phyloP scores from a whole-genome alignment of 1,140 invertebrate species.

The Proales similis region DNA sequence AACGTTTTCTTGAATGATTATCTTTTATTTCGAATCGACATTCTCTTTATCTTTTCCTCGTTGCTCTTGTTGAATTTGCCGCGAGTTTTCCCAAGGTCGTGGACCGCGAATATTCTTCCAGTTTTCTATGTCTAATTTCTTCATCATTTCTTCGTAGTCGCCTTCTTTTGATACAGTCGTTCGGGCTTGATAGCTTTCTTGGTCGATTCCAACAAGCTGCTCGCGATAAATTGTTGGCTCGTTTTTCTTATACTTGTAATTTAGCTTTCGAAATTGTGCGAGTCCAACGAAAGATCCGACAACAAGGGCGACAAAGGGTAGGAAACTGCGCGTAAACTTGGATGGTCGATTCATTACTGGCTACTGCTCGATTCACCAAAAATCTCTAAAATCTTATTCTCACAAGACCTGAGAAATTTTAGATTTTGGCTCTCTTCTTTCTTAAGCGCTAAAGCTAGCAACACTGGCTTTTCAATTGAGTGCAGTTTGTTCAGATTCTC shows the following conservation, averaged over 20 bases:
- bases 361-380: slow-evolving; percentile 9
- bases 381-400: slow-evolving; percentile 21
- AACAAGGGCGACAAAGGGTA: slow-evolving; percentile 14
- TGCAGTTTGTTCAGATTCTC: slow-evolving; percentile 18
- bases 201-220: slow-evolving; percentile 21
- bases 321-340: slow-evolving; percentile 13
- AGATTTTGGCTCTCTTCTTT: slow-evolving; percentile 28
- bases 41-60: slow-evolving; percentile 4
- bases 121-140: slow-evolving; percentile 63
- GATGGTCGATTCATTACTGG: background rate
- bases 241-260: slow-evolving; percentile 36
- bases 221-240: slow-evolving; percentile 30
- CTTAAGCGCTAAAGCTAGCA: slow-evolving; percentile 9
- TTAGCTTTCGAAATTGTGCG: slow-evolving; percentile 34
- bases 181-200: slow-evolving; percentile 29
- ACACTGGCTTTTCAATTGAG: slow-evolving; percentile 6
- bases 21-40: background rate
- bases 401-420: background rate
- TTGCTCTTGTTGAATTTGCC: slow-evolving; percentile 41
- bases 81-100: slow-evolving; percentile 66
- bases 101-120: slow-evolving; percentile 72
- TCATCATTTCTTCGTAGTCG: slow-evolving; percentile 26
- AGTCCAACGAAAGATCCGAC: slow-evolving; percentile 20
- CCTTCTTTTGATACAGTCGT: slow-evolving; percentile 10
- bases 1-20: background rate